Percentiles rank a stretch among this genome's conserved stretches.
These are phyloP conservation scores for Styela plicata DNA, from an alignment of 23 tunicate species.

Conservation along the genomic window DNA sequence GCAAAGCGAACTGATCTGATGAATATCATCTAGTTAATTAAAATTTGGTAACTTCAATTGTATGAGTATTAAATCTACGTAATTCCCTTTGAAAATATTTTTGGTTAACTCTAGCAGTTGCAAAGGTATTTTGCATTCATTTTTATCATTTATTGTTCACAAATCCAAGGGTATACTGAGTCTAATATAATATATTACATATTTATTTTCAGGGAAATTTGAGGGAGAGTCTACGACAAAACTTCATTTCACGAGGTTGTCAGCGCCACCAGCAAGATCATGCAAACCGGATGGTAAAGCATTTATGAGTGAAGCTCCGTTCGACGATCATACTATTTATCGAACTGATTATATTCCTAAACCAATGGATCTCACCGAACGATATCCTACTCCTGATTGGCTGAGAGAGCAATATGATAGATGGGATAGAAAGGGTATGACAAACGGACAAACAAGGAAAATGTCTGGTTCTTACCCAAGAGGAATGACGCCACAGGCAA, in stretches of 20 bases:
- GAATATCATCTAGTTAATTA: no score
- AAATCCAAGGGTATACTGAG: no score
- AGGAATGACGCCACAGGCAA: conserved; percentile 32
- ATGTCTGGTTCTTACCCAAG: neutral
- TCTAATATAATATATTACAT: no score
- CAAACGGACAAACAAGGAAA: conserved; percentile 19
- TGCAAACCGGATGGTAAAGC: conserved; percentile 61
- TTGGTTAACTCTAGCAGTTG: no score
- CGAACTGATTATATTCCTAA: conserved; percentile 58
- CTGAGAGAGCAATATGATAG: conserved; percentile 61
- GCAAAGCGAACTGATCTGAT: no score
- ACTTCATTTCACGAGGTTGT: conserved; percentile 49
- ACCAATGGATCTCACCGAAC: conserved; percentile 65
- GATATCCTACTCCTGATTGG: conserved; percentile 94
- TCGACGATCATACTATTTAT: conserved; percentile 78
- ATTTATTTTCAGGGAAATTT: conserved; percentile 52
- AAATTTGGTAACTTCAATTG: no score
- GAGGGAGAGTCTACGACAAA: conserved; percentile 76
- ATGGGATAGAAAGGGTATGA: conserved; percentile 36
- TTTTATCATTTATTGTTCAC: no score
- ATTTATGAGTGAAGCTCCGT: conserved; percentile 54
- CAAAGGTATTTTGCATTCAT: no score
- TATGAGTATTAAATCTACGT: no score
- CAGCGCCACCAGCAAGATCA: conserved; percentile 45
- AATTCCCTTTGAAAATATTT: no score